Conservation (phyloP, 2,888 invertebrate species). For the Trichopria drosophilae region DNA sequence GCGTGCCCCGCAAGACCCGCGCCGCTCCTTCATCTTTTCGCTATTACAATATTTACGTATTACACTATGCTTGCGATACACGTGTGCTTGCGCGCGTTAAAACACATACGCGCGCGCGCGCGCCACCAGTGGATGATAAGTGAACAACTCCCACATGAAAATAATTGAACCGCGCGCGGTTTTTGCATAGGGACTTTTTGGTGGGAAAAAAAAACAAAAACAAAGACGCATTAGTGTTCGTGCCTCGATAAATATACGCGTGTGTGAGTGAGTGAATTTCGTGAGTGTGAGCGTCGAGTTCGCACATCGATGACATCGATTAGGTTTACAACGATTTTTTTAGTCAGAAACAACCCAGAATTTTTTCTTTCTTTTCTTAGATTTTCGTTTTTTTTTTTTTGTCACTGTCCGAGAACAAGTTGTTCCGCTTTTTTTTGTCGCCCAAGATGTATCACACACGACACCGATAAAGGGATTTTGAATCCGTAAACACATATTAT, state of each 20-base stretch:
- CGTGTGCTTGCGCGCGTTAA: slow-evolving; percentile 24
- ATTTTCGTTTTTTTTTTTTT: slow-evolving; percentile 12
- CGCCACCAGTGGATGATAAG: too few species aligned
- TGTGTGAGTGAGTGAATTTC: slow-evolving; percentile 16
- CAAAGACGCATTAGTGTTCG: slow-evolving; percentile 8
- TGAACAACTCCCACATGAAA: too few species aligned
- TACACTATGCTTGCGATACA: slow-evolving; percentile 27
- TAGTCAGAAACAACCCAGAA: neutral
- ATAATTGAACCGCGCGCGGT: too few species aligned
- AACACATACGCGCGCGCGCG: slow-evolving; percentile 10
- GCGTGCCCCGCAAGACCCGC: slow-evolving; percentile 38
- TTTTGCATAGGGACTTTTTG: too few species aligned
- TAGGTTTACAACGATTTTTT: too few species aligned
- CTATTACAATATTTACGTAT: slow-evolving; percentile 14
- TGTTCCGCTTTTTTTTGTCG: slow-evolving; percentile 22
- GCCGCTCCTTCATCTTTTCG: slow-evolving; percentile 28
- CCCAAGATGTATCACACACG: slow-evolving; percentile 51
- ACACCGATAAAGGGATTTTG: slow-evolving; percentile 55
- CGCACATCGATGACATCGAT: slow-evolving; percentile 35
- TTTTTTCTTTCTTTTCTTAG: slow-evolving; percentile 1
- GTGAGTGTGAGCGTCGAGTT: slow-evolving; percentile 32
- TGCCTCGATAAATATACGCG: too few species aligned
- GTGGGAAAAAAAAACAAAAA: slow-evolving; percentile 13
- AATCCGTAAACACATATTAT: slow-evolving; percentile 58
- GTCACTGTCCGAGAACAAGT: slow-evolving; percentile 4